Conservation (phyloP, 1,140 invertebrate genomes). For the Atopsyche davidsoni region DNA sequence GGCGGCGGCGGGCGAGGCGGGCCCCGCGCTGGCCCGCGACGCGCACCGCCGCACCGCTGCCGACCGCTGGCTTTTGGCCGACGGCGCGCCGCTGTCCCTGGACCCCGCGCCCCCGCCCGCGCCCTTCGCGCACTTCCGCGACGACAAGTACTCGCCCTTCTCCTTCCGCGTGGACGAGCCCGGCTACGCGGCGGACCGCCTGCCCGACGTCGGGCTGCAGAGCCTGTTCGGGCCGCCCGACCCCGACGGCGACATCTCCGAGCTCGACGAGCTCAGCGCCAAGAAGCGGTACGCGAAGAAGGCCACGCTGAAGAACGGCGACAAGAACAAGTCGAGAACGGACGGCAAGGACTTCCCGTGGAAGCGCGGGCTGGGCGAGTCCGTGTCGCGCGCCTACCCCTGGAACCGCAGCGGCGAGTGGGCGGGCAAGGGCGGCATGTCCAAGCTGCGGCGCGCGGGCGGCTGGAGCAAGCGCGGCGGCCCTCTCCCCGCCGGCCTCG, state of each 20-base stretch:
- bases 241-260: constrained; percentile 29
- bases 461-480: constrained; percentile 19
- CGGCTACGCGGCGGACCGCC: constrained; percentile 9
- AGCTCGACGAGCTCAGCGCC: constrained; percentile 26
- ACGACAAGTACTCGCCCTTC: constrained; percentile 28
- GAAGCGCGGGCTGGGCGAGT: constrained; percentile 28
- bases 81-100: constrained; percentile 18
- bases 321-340: constrained; percentile 23
- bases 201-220: constrained; percentile 26
- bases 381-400: constrained; percentile 23
- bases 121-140: constrained; percentile 27
- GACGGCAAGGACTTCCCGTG: constrained; percentile 22
- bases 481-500: constrained; percentile 37
- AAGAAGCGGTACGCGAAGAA: constrained; percentile 30
- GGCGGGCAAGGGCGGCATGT: constrained; percentile 16
- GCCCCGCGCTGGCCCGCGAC: constrained; percentile 23
- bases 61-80: constrained; percentile 28
- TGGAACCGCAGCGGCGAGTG: constrained; percentile 28
- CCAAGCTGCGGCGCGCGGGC: constrained; percentile 9
- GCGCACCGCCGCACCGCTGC: constrained; percentile 18
- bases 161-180: constrained; percentile 21
- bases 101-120: constrained; percentile 21
- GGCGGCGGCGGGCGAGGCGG: constrained; percentile 9
- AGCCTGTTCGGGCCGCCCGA: constrained; percentile 27
- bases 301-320: constrained; percentile 18